phyloP scores from a whole-genome alignment of 2,797 vertebrate species.

The Gadopsis bispinosus region DNA sequence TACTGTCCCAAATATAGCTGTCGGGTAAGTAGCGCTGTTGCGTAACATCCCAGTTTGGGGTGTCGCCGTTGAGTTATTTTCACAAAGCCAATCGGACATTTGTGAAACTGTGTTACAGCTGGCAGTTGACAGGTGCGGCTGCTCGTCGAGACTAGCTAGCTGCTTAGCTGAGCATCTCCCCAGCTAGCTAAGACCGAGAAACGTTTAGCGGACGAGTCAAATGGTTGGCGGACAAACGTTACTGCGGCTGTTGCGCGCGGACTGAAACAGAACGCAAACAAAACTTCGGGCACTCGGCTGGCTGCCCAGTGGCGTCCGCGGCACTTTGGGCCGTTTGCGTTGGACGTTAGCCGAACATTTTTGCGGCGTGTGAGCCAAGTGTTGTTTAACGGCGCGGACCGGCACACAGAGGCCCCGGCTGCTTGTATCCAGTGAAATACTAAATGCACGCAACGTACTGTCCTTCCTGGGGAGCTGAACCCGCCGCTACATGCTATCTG shows the following conservation, averaged over 20 bases:
- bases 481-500: not conserved
- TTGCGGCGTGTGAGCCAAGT: not conserved
- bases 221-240: no score
- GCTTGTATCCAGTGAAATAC: not conserved
- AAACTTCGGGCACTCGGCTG: not conserved
- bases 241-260: no score
- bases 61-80: accelerated
- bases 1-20: not conserved
- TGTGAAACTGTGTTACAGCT: not conserved
- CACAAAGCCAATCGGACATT: not conserved
- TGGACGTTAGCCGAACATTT: no score
- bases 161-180: not conserved
- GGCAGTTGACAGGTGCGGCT: slow-evolving; percentile 38
- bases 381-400: no score
- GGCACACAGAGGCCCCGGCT: accelerated
- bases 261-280: no score
- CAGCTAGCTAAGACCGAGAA: not conserved
- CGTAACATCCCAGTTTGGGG: accelerated
- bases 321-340: no score
- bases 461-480: not conserved
- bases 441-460: not conserved
- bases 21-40: slow-evolving; percentile 29
- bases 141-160: not conserved
- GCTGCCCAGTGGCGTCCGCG: no score
- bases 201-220: not conserved